Percentiles rank a stretch among this genome's conserved stretches.
Conservation (phyloP, 2,797 vertebrate genomes). For the Mormyrops attenuatus region DNA sequence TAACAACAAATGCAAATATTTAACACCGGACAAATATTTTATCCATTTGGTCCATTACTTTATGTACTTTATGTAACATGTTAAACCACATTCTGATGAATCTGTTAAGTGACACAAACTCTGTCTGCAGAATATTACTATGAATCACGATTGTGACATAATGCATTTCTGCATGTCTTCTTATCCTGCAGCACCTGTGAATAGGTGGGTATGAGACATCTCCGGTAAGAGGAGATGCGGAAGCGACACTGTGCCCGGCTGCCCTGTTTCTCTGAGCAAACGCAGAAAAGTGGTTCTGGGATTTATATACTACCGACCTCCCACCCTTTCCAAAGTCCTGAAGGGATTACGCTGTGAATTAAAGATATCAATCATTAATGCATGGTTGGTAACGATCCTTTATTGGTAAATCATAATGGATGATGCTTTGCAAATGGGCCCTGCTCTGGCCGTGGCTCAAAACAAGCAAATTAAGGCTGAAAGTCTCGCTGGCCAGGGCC, state of each 20-base stretch:
- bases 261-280: conserved; percentile 29
- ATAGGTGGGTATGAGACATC: not conserved
- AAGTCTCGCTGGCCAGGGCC: conserved; percentile 61
- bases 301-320: not conserved
- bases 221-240: not conserved
- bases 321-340: conserved; percentile 30
- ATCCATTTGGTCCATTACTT: not conserved
- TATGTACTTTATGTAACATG: not conserved
- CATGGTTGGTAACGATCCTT: conserved; percentile 59
- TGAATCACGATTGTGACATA: not conserved
- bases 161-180: not conserved
- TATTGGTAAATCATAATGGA: conserved; percentile 80
- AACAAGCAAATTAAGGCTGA: conserved; percentile 75
- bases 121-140: not conserved
- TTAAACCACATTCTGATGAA: not conserved
- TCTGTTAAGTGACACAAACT: not conserved
- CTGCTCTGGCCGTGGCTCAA: conserved; percentile 51
- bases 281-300: not conserved
- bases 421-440: conserved; percentile 57
- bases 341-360: conserved; percentile 38
- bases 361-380: conserved; percentile 62
- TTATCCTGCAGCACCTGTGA: not conserved
- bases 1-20: not conserved
- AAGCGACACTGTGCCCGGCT: not conserved
- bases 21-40: not conserved